Conservation (phyloP, 2,888 invertebrate species). For the Salticus scenicus region DNA sequence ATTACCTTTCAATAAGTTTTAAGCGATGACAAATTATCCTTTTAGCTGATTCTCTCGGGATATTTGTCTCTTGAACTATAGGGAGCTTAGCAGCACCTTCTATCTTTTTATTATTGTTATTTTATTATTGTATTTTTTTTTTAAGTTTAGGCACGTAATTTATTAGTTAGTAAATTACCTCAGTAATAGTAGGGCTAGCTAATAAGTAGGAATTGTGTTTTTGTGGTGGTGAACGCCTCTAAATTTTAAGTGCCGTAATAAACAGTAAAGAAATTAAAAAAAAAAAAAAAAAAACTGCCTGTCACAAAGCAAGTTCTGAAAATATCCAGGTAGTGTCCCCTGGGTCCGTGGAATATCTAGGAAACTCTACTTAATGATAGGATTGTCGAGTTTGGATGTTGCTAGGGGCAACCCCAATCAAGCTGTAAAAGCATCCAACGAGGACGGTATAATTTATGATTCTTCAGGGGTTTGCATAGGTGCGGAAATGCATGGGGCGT, state of each 20-base stretch:
- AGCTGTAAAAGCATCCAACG: constrained; percentile 57
- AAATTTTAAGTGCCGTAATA: constrained; percentile 64
- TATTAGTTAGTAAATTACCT: constrained; percentile 59
- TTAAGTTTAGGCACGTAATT: constrained; percentile 67
- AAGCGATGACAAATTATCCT: not conserved
- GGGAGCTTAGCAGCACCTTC: not conserved
- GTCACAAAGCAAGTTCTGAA: constrained; percentile 59
- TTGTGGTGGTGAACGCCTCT: constrained; percentile 48
- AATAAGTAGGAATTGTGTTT: constrained; percentile 3
- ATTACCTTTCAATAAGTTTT: not conserved
- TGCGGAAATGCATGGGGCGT: constrained; percentile 7
- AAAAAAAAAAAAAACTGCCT: constrained; percentile 47
- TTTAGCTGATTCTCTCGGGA: not conserved
- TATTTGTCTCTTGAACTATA: not conserved
- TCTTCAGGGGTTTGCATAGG: constrained; percentile 36
- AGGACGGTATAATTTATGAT: constrained; percentile 63
- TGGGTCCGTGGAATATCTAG: constrained; percentile 37
- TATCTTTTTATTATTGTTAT: constrained; percentile 39
- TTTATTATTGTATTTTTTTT: too few species aligned
- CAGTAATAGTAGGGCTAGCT: constrained; percentile 13
- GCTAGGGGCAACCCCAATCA: constrained; percentile 63
- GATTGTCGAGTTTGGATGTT: constrained; percentile 63
- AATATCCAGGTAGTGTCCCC: constrained; percentile 49
- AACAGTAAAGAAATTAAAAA: constrained; percentile 41
- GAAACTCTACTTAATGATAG: constrained; percentile 65